These are phyloP conservation scores for Rhagophthalmus giganteus DNA, from an alignment of 2,888 invertebrate species.

Conservation along the genomic window DNA sequence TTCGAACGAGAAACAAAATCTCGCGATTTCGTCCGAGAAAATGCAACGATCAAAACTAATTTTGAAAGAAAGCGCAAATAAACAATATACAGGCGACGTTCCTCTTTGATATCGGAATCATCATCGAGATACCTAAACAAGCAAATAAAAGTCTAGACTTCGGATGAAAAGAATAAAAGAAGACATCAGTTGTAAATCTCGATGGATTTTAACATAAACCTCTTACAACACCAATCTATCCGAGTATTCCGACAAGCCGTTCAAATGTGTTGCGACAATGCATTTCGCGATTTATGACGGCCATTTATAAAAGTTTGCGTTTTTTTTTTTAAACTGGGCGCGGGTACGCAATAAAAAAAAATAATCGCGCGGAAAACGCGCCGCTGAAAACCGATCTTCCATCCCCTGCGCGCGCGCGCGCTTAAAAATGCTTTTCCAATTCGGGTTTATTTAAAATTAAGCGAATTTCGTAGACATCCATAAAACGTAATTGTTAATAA, in stretches of 20 bases:
- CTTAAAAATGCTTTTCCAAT: neutral
- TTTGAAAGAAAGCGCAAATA: slow-evolving; percentile 9
- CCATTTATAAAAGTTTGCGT: neutral
- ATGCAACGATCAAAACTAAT: slow-evolving; percentile 17
- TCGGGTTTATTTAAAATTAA: neutral
- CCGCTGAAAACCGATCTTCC: slow-evolving; percentile 16
- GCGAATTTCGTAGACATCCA: neutral
- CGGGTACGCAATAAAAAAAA: no score
- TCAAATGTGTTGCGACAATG: slow-evolving; percentile 5
- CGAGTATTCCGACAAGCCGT: slow-evolving; percentile 31
- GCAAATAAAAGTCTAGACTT: slow-evolving; percentile 27
- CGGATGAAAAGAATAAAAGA: slow-evolving; percentile 23
- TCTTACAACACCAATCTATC: slow-evolving; percentile 31
- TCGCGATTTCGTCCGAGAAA: slow-evolving; percentile 1
- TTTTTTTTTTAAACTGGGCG: no score
- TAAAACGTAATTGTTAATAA: no score
- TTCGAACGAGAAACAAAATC: neutral
- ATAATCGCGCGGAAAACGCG: no score
- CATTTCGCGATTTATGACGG: neutral
- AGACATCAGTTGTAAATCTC: slow-evolving; percentile 33
- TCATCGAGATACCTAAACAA: slow-evolving; percentile 20
- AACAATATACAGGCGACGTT: slow-evolving; percentile 7
- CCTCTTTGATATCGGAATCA: slow-evolving; percentile 22
- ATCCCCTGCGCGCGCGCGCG: no score
- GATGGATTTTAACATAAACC: slow-evolving; percentile 30